phyloP scores from a whole-genome alignment of 2,797 vertebrate species.

The Dallia pectoralis region DNA sequence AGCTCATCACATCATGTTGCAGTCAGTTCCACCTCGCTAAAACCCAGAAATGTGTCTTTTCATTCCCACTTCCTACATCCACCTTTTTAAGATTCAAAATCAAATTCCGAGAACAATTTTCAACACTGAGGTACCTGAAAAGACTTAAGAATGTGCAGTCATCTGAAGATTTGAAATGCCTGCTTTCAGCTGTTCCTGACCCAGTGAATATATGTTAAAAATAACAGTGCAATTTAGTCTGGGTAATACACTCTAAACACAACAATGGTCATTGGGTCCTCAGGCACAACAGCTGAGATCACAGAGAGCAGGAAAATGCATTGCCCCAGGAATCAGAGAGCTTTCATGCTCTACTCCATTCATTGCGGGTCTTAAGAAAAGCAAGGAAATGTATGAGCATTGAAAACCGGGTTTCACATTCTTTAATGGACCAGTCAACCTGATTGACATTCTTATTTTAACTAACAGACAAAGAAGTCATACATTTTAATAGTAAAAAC shows the following conservation, averaged over 20 bases:
- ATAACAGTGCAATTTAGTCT: conserved; percentile 21
- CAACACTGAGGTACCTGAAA: conserved; percentile 47
- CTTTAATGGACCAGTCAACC: conserved; percentile 27
- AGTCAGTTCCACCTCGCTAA: conserved; percentile 7
- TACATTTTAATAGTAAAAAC: too few relatives aligned
- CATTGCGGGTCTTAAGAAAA: conserved; percentile 53
- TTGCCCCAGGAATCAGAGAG: conserved; percentile 42
- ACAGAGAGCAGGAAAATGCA: conserved; percentile 53
- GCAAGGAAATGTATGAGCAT: conserved; percentile 33
- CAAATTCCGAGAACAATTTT: conserved; percentile 40
- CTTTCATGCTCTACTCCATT: conserved; percentile 42
- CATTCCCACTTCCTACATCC: conserved; percentile 20
- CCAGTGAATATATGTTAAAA: conserved; percentile 5
- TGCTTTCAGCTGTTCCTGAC: neutral
- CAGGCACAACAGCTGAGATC: conserved; percentile 49
- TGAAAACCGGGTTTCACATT: conserved; percentile 34
- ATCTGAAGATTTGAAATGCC: conserved; percentile 4
- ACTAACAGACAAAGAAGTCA: neutral
- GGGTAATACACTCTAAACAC: conserved; percentile 29
- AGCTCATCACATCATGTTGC: neutral
- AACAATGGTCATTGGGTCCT: conserved; percentile 43
- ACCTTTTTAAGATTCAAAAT: conserved; percentile 6
- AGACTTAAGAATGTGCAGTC: conserved; percentile 10
- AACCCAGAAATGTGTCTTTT: conserved; percentile 2
- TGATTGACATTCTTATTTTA: conserved; percentile 28